These are phyloP conservation scores for Rhorus exstirpatorius DNA, from an alignment of 2,888 invertebrate species.

Conservation along the genomic window DNA sequence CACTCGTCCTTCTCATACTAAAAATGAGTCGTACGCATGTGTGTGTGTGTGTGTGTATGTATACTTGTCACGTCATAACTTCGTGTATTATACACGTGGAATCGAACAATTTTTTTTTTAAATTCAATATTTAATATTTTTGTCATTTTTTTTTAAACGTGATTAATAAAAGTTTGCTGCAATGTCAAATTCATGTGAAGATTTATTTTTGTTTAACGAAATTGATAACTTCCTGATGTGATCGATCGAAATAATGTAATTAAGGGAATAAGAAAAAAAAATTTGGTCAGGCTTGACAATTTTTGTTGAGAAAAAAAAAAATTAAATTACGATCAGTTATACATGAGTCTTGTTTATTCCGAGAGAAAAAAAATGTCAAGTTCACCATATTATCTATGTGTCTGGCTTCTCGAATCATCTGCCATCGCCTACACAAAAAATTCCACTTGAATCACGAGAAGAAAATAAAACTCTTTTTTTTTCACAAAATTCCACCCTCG, in stretches of 20 bases:
- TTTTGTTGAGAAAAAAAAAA: background rate
- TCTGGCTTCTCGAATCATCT: conserved; percentile 37
- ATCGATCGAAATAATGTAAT: background rate
- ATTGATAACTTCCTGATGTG: too few species aligned
- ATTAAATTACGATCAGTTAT: background rate
- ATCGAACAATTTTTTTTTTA: background rate
- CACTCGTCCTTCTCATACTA: conserved; percentile 78
- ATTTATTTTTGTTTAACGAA: too few species aligned
- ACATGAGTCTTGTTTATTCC: conserved; percentile 33
- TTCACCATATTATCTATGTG: conserved; percentile 49
- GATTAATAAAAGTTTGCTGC: too few species aligned
- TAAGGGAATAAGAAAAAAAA: background rate
- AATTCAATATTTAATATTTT: too few species aligned
- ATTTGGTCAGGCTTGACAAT: too few species aligned
- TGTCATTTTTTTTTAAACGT: too few species aligned
- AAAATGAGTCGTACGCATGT: conserved; percentile 30
- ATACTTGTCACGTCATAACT: conserved; percentile 13
- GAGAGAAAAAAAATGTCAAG: conserved; percentile 47
- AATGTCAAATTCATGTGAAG: too few species aligned
- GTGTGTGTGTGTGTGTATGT: background rate
- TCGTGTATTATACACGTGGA: conserved; percentile 27
- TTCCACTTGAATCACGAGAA: conserved; percentile 8
- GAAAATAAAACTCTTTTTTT: conserved; percentile 49
- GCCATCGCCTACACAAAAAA: conserved; percentile 36
- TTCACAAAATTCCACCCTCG: conserved; percentile 13